Base-by-base conservation (phyloP, 1,140 invertebrate species). In the Cataglyphis hispanica region DNA sequence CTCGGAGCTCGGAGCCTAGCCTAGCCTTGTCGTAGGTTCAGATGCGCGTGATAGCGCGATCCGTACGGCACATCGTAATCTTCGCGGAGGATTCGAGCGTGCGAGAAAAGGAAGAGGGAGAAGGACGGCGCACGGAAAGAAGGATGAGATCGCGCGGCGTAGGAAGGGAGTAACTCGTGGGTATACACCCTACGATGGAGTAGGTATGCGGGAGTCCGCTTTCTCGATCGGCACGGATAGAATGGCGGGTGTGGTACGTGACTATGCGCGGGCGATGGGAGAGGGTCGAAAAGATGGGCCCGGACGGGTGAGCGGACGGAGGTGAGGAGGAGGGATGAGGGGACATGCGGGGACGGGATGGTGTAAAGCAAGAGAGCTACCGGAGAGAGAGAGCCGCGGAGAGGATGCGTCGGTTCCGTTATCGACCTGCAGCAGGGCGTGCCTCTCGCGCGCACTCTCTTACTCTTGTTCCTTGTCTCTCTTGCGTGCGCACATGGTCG, bases 401-500 rank as follows among this genome's bases (percentile, higher is more conserved):
- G 89, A 91, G 89, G 89, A 91, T 91, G 89, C 89, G 89, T 91
- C 86, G 89, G 89, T 91, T 91, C 89, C 89, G 89, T 91, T 91
- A 91, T 91, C 89, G 89, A 91, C 89, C 89, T 90, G 89, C 89
- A 88, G 87, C 89, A 91, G 89, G 89, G 89, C 89, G 89, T 91
- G 89, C 90, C 89, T 90, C 89, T 88, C 72, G 61, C 69, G 80
- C 61, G 66, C 46, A 40, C 84, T 69, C 58, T 81, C 66, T 88
- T 58, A 60, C 78, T 87, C 88, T 87, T 5, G 40, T 58, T 56
- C 83, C 63, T 34, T 19, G 31, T 86, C 75, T 67, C 53, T 66
- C 60, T 64, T 61, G 37, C 69, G 16, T 19, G 40, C 37, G 34
- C 69, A 66, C 66, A 13, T 43, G 56, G 40, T 61, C 22, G 34